Evolutionary conservation across 2,888 invertebrate species (phyloP), one percentile per base, ranked within the genome.

Genomic region (Sinentomon sp.): DNA sequence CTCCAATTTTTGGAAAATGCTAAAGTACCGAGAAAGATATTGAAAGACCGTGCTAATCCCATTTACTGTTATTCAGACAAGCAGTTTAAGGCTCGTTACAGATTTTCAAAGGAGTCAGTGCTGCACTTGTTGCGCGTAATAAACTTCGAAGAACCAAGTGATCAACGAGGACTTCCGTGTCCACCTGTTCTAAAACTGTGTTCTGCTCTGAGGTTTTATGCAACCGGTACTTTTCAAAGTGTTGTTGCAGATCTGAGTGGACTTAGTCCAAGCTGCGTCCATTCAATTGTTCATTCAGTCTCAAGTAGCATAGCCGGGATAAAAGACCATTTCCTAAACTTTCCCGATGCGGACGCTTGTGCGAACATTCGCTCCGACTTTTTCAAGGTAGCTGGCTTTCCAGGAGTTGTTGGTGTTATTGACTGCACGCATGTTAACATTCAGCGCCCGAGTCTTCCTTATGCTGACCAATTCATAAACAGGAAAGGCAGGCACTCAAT

Each of bases 401-500:
- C 38, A 7, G 37, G 39, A 3, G 37, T 39, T 2, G 24, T 29
- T 6, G 39, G 37, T 3, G 29, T 28, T 17, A 29, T 39, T 3
- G 39, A 39, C 18, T 24, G 39, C 6, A 33, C 36, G 6, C 37
- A 39, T 17, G 20, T 37, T 7, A 12, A 26, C 4, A 36, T 39
- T 19, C 3, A 7, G 13, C 33, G 36, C 2, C 37, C 39, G 6
- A 33, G 35, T 16, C 37, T 36, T n/a, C 14, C 27, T 9, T 23
- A 32, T 17, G 35, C 38, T 7, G 38, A 38, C 30, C 17, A 35
- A 10, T 38, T 37, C 17, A 17, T 36, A 27, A 38, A 38, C 18
- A 23, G 36, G 12, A 39, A 39, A 24, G 21, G 29, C 7, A 29
- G 22, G 5, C 35, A 38, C 9, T 32, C 40, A 3, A 10, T 41